These are phyloP conservation scores for Halichoeres trimaculatus DNA, from an alignment of 2,113 vertebrate species.

Conservation along the genomic window DNA sequence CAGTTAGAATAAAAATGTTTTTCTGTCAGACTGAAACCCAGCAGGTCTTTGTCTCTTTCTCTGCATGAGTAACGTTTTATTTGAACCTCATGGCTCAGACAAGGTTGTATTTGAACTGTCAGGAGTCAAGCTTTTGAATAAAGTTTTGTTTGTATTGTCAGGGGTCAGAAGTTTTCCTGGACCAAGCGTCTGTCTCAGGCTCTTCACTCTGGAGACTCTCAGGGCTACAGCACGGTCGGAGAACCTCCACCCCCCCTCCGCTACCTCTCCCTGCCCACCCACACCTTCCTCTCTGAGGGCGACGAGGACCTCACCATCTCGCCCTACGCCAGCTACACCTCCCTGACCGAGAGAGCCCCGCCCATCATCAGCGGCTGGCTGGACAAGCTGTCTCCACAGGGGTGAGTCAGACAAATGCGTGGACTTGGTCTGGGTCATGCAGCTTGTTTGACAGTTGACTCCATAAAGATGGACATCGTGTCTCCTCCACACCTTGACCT, in stretches of 20 bases:
- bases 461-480: no score
- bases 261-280: constrained; percentile 78
- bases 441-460: background rate
- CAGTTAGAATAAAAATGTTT: no score
- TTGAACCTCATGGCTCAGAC: no score
- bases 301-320: constrained; percentile 94
- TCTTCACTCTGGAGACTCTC: constrained; percentile 72
- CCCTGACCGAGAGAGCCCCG: constrained; percentile 82
- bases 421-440: no score
- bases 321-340: constrained; percentile 95
- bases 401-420: constrained; percentile 80
- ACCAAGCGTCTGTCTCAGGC: constrained; percentile 71
- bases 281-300: constrained; percentile 77
- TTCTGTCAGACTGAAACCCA: no score
- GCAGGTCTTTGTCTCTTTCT: no score
- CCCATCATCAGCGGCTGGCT: constrained; percentile 93
- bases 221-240: constrained; percentile 90
- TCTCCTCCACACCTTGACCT: no score
- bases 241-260: constrained; percentile 45
- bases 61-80: no score
- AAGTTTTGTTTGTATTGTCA: constrained; percentile 29
- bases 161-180: constrained; percentile 63
- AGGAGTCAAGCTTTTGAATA: background rate
- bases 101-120: no score
- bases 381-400: constrained; percentile 98